phyloP scores from a whole-genome alignment of 1,140 invertebrate genomes.

The Palaemon carinicauda region DNA sequence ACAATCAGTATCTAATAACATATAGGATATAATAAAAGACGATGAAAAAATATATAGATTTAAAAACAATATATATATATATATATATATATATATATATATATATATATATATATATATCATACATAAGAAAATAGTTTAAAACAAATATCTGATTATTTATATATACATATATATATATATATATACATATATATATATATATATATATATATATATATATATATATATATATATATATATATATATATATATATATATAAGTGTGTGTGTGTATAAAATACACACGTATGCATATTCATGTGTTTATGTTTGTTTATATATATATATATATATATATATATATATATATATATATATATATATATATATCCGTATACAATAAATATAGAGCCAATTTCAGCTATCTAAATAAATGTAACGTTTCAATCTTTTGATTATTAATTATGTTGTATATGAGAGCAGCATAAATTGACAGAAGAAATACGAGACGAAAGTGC shows the following conservation, averaged over 20 bases:
- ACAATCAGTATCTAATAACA: no score
- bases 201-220: not conserved
- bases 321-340: not conserved
- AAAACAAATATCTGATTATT: no score
- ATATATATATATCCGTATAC: conserved; percentile 2
- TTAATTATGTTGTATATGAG: no score
- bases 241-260: not conserved
- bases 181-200: not conserved
- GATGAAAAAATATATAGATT: not conserved
- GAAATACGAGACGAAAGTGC: no score
- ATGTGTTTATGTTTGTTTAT: not conserved
- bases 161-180: not conserved
- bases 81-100: not conserved
- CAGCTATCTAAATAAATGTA: not conserved
- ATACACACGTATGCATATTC: not conserved
- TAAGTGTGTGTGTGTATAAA: not conserved
- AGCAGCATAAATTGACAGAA: no score
- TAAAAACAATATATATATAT: no score
- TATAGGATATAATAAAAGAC: no score
- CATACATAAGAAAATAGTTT: no score
- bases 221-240: not conserved
- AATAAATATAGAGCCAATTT: not conserved
- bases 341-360: not conserved
- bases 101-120: not conserved
- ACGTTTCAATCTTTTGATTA: no score